These are phyloP conservation scores for Pterobdella sp. DNA, from an alignment of 2,888 invertebrate species.

Conservation along the genomic window DNA sequence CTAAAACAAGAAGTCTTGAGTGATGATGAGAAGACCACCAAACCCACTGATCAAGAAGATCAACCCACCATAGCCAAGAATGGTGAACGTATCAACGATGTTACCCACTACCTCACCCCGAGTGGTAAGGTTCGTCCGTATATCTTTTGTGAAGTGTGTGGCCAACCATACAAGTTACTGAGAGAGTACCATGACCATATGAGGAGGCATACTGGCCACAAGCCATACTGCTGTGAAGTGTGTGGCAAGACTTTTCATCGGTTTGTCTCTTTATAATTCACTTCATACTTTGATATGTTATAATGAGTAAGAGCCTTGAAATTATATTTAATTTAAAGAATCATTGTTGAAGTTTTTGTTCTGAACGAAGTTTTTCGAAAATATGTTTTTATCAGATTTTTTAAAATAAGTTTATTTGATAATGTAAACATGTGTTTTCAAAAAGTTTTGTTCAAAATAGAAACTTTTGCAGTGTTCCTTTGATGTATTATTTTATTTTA, in stretches of 20 bases:
- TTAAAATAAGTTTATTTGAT: too few species aligned
- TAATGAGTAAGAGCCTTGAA: too few species aligned
- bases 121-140: slow-evolving; percentile 5
- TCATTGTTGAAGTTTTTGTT: too few species aligned
- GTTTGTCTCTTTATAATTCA: background rate
- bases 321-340: too few species aligned
- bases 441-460: too few species aligned
- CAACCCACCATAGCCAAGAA: background rate
- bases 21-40: background rate
- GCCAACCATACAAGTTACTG: slow-evolving; percentile 15
- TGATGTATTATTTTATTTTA: too few species aligned
- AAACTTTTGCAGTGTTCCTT: too few species aligned
- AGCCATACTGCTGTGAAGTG: slow-evolving; percentile 19
- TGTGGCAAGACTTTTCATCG: slow-evolving; percentile 17
- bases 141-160: slow-evolving; percentile 14
- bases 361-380: too few species aligned
- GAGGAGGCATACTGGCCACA: slow-evolving; percentile 12
- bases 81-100: slow-evolving; percentile 3
- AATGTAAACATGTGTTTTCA: too few species aligned
- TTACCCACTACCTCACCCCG: slow-evolving; percentile 11
- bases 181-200: slow-evolving; percentile 16
- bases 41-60: background rate
- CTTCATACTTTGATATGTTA: too few species aligned
- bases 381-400: too few species aligned
- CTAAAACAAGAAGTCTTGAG: background rate